Conservation (phyloP, 2,113 vertebrate species). For the Paramisgurnus dabryanus region DNA sequence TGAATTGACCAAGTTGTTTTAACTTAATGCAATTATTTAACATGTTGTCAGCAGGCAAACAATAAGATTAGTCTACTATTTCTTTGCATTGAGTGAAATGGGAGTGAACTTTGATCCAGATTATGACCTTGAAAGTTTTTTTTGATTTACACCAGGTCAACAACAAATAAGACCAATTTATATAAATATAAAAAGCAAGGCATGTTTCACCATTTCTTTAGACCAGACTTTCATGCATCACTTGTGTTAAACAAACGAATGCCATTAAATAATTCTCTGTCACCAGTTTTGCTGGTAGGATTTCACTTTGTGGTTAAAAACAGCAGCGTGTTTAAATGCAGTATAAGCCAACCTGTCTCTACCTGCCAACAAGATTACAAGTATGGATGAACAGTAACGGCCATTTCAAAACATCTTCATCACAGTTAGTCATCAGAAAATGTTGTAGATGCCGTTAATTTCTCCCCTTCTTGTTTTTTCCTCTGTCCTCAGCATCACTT, state of each 20-base stretch:
- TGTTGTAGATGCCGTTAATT: neutral
- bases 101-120: too few species aligned
- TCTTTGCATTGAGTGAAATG: too few species aligned
- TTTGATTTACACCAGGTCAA: too few species aligned
- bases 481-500: constrained; percentile 32
- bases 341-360: constrained; percentile 39
- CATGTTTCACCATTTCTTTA: neutral
- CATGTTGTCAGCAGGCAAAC: too few species aligned
- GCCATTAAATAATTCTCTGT: neutral
- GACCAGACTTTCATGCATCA: neutral
- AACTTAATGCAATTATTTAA: too few species aligned
- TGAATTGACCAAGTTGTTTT: too few species aligned
- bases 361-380: constrained; percentile 38
- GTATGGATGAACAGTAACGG: constrained; percentile 30
- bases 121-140: too few species aligned
- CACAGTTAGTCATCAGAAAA: constrained; percentile 34
- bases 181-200: neutral
- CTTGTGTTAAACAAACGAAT: neutral
- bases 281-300: neutral
- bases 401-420: constrained; percentile 41
- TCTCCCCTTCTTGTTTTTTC: constrained; percentile 30
- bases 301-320: constrained; percentile 17
- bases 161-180: neutral
- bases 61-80: too few species aligned
- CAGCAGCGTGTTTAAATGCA: constrained; percentile 5